Conservation (phyloP, 2,888 invertebrate genomes). For the Harmothoe impar region DNA sequence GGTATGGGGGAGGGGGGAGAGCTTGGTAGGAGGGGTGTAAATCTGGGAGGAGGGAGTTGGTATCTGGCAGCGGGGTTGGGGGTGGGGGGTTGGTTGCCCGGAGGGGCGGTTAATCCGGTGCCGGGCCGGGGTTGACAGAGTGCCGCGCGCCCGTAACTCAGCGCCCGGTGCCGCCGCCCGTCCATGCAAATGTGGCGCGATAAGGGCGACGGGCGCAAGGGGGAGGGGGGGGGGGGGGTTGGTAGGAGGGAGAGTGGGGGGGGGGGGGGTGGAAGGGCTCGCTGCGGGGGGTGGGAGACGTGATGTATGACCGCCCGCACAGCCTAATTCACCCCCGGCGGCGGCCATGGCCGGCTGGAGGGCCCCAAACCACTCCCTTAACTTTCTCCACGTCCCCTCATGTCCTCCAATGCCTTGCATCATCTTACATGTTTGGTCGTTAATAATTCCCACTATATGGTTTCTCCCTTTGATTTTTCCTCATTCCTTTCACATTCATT, state of each 20-base stretch:
- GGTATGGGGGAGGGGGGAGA: too few species aligned
- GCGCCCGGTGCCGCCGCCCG: neutral
- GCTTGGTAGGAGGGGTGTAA: neutral
- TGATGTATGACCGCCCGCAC: constrained; percentile 15
- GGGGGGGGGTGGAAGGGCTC: neutral
- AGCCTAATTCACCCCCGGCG: constrained; percentile 51
- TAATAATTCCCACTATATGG: neutral
- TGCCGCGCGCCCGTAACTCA: neutral
- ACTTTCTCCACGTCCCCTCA: neutral
- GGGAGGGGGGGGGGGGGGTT: neutral
- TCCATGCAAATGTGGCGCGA: constrained; percentile 32
- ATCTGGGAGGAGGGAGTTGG: neutral
- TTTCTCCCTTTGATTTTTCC: too few species aligned
- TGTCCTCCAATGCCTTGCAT: neutral
- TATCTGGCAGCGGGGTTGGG: too few species aligned
- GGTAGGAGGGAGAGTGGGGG: neutral
- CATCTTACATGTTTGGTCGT: neutral
- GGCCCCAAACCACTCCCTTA: neutral
- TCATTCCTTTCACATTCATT: too few species aligned
- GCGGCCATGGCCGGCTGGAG: neutral
- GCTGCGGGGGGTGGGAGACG: neutral
- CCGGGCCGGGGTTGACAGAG: constrained; percentile 45
- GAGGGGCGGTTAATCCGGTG: constrained; percentile 40
- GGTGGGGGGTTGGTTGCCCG: neutral
- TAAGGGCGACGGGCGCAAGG: constrained; percentile 17